phyloP scores from a whole-genome alignment of 2,888 invertebrate genomes.

The Amiota mariae region DNA sequence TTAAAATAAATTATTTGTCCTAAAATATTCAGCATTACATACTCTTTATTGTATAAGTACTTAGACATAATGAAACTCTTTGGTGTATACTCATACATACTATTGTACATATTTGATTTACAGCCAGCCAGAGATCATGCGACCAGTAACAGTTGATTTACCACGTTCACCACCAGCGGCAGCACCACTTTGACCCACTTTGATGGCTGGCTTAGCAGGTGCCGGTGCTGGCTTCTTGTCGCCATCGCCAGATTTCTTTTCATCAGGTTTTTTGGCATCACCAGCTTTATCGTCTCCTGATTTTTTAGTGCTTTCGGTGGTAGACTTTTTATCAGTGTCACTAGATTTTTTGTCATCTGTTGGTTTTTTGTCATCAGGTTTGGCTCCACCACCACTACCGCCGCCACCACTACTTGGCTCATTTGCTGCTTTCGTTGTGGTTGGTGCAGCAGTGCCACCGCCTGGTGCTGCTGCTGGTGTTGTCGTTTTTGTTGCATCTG shows the following conservation, averaged over 20 bases:
- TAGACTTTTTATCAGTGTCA: slow-evolving; percentile 40
- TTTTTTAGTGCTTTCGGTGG: slow-evolving; percentile 37
- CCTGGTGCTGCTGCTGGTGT: slow-evolving; percentile 53
- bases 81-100: no score
- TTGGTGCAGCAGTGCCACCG: slow-evolving; percentile 51
- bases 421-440: slow-evolving; percentile 56
- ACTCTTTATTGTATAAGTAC: not conserved
- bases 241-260: slow-evolving; percentile 46
- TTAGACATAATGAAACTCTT: no score
- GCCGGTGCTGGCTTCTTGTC: slow-evolving; percentile 50
- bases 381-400: slow-evolving; percentile 39
- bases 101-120: slow-evolving; percentile 67
- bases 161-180: slow-evolving; percentile 77
- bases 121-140: slow-evolving; percentile 83
- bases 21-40: not conserved
- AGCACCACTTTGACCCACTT: slow-evolving; percentile 72
- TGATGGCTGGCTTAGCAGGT: slow-evolving; percentile 68
- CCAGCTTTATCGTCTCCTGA: slow-evolving; percentile 48
- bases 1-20: slow-evolving; percentile 34
- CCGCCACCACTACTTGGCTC: slow-evolving; percentile 45
- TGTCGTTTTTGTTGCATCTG: slow-evolving; percentile 49
- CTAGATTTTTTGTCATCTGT: slow-evolving; percentile 49
- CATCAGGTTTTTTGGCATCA: slow-evolving; percentile 49
- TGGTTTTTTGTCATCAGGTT: slow-evolving; percentile 38
- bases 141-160: slow-evolving; percentile 83